These are phyloP conservation scores for Leptogaster cylindrica DNA, from an alignment of 2,888 invertebrate species.

Conservation along the genomic window DNA sequence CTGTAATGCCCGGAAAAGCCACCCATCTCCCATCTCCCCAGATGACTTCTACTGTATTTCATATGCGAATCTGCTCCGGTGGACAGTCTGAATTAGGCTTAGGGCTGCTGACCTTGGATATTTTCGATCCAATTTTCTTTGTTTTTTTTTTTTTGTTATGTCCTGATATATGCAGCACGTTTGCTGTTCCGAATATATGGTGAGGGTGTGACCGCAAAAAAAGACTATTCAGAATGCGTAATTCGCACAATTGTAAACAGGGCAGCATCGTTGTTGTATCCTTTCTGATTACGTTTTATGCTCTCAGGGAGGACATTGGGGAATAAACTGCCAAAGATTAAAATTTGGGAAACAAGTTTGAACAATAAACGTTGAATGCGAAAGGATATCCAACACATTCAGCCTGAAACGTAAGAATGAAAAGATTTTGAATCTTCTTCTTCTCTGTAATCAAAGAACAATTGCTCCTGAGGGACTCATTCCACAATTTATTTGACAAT, in stretches of 20 bases:
- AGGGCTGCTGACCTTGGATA: constrained; percentile 23
- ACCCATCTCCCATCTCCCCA: neutral
- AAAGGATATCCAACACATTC: constrained; percentile 21
- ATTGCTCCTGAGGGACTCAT: constrained; percentile 17
- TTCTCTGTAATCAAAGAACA: neutral
- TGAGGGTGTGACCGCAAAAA: constrained; percentile 12
- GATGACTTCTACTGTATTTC: constrained; percentile 19
- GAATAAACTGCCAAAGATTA: constrained; percentile 30
- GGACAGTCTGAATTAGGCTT: too few relatives aligned
- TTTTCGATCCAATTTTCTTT: constrained; percentile 29
- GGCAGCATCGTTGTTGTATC: neutral
- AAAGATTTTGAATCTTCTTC: constrained; percentile 11
- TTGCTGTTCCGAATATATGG: neutral
- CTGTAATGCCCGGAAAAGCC: neutral
- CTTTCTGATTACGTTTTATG: neutral
- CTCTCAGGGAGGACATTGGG: constrained; percentile 21
- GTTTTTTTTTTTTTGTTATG: constrained; percentile 33
- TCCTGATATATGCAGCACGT: constrained; percentile 26
- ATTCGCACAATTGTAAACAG: neutral
- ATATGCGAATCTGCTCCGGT: constrained; percentile 2
- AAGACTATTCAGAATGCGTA: neutral
- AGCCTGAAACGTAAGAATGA: too few relatives aligned
- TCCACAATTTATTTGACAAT: constrained; percentile 17
- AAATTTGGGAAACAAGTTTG: constrained; percentile 25
- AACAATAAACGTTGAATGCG: neutral